Conservation (phyloP, 1,140 invertebrate genomes). For the Nilaparvata lugens region DNA sequence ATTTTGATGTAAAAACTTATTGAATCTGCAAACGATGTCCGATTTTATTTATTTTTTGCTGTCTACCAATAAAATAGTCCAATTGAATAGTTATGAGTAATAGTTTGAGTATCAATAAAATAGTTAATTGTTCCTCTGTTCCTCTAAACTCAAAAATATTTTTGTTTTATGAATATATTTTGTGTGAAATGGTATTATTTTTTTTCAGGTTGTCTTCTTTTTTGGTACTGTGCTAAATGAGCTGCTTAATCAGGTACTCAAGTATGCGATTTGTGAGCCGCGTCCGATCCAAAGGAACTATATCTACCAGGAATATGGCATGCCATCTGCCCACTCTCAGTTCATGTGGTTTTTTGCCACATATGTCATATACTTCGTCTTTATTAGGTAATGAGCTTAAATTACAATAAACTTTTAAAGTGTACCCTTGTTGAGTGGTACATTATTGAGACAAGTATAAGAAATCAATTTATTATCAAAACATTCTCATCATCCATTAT, state of each 20-base stretch:
- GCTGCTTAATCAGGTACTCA: conserved; percentile 66
- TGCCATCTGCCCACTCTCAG: conserved; percentile 89
- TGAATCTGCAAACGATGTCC: too few relatives aligned
- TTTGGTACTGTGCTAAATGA: conserved; percentile 71
- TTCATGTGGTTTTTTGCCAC: conserved; percentile 88
- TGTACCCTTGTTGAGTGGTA: too few relatives aligned
- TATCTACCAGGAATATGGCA: conserved; percentile 81
- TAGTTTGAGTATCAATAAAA: too few relatives aligned
- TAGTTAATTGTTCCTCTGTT: too few relatives aligned
- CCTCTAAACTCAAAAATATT: not conserved
- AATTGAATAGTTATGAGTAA: too few relatives aligned
- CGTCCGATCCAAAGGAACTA: conserved; percentile 58
- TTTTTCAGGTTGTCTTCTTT: conserved; percentile 71
- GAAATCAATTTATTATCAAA: too few relatives aligned
- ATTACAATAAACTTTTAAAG: too few relatives aligned
- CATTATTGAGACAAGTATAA: too few relatives aligned
- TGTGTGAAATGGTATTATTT: conserved; percentile 7
- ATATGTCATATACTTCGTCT: conserved; percentile 78
- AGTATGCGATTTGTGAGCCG: conserved; percentile 71
- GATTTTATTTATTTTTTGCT: too few relatives aligned
- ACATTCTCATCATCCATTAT: too few relatives aligned
- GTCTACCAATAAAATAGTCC: too few relatives aligned
- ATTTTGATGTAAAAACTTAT: not conserved
- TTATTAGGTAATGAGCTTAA: conserved; percentile 55
- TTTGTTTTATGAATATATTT: conserved; percentile 7